These are phyloP conservation scores for Rhagologus leucostigma DNA, from an alignment of 2,113 vertebrate species.

Conservation along the genomic window DNA sequence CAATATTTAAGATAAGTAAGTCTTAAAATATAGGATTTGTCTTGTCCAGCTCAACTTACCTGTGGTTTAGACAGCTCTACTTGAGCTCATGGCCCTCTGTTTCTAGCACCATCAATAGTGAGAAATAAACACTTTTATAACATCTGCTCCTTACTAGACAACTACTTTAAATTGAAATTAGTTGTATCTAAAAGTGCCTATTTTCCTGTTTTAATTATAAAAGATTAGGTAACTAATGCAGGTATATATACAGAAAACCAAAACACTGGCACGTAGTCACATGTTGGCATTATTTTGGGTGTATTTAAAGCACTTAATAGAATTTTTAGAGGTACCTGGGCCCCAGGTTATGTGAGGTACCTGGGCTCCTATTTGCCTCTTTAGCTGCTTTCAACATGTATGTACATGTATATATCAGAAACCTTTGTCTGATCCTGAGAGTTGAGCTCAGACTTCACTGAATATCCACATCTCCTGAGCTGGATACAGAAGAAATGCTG, in stretches of 20 bases:
- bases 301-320: background rate
- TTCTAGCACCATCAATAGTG: accelerated
- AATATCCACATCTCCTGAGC: background rate
- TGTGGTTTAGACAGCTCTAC: background rate
- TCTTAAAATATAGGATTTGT: background rate
- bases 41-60: accelerated
- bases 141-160: background rate
- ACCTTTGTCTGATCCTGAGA: background rate
- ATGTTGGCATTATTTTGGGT: background rate
- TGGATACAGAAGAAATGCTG: background rate
- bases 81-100: background rate
- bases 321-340: background rate
- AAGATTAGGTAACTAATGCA: background rate
- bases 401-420: background rate
- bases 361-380: background rate
- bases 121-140: background rate
- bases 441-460: background rate
- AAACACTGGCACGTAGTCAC: background rate
- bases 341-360: background rate
- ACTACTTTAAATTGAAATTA: background rate
- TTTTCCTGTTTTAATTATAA: background rate
- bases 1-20: background rate
- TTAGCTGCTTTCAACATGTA: background rate
- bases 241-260: background rate
- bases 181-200: background rate